Evolutionary conservation across 2,113 vertebrate genomes (phyloP), one percentile per base, ranked within the genome.

Genomic region (Nothoprocta pentlandii): DNA sequence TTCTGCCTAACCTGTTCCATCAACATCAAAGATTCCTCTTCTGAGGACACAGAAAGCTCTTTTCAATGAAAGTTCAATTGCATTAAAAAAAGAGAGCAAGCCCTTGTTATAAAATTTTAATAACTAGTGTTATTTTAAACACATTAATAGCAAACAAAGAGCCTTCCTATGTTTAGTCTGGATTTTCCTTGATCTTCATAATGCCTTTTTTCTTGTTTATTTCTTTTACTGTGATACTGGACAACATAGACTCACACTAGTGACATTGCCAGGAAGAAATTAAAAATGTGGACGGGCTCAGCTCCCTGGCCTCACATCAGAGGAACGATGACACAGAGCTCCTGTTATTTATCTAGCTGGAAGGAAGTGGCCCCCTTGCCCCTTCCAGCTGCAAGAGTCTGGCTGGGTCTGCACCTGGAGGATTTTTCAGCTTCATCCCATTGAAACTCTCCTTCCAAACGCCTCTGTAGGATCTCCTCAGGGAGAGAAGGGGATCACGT

Each of bases 121-220:
- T 95, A 85, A 74, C 62, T 32, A 9, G 17, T 90, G 85, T 92
- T 94, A 77, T 89, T 91, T 95, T 80, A 96, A 94, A 81, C 30
- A 63, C 41, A 84, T 62, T 94, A 67, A 90, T 85, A 91, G 87
- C 89, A 90, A 95, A 90, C 39, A 80, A 90, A 91, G 63, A 90
- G 32, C 49, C n/a, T 92, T 77, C 80, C 64, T 93, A 15, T 95
- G 82, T 91, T 95, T 95, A 92, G 90, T 91, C 88, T 96, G 85
- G 75, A 85, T 94, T 97, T 95, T 62, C 74, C 91, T 92, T 96
- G 87, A 96, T 97, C 93, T 95, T 16, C 71, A 61, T 41, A 51
- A 77, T 92, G 75, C 68, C 74, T 97, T 91, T 96, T 53, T 82
- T 93, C 85, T 80, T 89, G 95, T 95, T 97, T 96, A 22, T 87